Evolutionary conservation across 2,113 vertebrate species (phyloP), one percentile per base, ranked within the genome.

Genomic region (Stigmatopora nigra): DNA sequence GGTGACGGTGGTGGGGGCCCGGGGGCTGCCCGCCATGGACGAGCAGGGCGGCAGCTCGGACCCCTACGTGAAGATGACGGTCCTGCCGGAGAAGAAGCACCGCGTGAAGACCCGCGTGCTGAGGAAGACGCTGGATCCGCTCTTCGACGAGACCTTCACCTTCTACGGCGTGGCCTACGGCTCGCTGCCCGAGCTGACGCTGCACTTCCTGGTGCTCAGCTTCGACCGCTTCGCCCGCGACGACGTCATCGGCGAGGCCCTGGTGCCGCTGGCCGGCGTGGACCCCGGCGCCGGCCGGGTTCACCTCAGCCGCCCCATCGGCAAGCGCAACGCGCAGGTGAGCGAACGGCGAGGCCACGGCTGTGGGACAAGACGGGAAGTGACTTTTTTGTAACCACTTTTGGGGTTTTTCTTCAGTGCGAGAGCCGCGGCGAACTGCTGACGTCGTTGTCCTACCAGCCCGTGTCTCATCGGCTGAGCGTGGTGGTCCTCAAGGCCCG

Each of bases 31-130:
- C 0, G 93, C 93, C 44, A 92, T 97, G 88, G 95, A 95, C 15
- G 92, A 93, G 73, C 93, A 95, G 68, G 91, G 89, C 0, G 93
- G 91, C 65, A 95, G 91, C 69, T 93, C 96, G 0, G 95, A 98
- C 87, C 96, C 96, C 0, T 98, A 98, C 61, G 92, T 98, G 78
- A 98, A 98, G 91, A 97, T 99, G 95, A 99, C 96, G 31, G 94
- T 99, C 36, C 91, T 99, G 22, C 96, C 96, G 0, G 96, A 99
- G 78, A 97, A 97, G 86, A 91, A 96, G 88, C 96, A 99, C 61
- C 92, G 95, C 0, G 94, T 99, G 44, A 98, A 98, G 92, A 98
- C 96, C 45, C 92, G 97, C 0, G 96, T 99, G 0, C 88, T 98
- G 9, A 91, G 97, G 77, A 96, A 94, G 87, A 99, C 95, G 0